Percentiles rank a stretch among this genome's conserved stretches.
Conservation (phyloP, 37 sponge, comb jelly and placozoan species). For the Aplysina aerophoba region DNA sequence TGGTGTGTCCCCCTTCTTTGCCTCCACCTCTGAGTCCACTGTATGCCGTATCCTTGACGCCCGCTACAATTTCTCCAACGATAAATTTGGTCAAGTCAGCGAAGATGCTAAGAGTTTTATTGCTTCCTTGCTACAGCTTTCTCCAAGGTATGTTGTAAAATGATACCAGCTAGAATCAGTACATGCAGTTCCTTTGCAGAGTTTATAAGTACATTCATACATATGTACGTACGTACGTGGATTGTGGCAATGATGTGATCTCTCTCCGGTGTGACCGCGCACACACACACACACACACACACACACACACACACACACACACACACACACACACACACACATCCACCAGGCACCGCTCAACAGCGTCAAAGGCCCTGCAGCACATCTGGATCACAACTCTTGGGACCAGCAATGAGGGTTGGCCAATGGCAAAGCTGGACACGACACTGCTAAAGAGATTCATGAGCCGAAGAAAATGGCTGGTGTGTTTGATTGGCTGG, state of each 20-base stretch:
- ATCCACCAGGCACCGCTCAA: background rate
- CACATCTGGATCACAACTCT: too few relatives aligned
- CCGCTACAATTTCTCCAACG: slow-evolving; percentile 45
- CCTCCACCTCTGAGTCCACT: slow-evolving; percentile 43
- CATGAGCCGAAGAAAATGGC: background rate
- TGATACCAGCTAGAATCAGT: background rate
- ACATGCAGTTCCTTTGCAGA: background rate
- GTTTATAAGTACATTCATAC: background rate
- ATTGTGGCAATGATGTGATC: background rate
- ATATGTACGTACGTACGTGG: background rate
- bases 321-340: slow-evolving; percentile 41
- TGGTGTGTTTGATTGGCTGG: background rate
- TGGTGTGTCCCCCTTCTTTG: slow-evolving; percentile 83
- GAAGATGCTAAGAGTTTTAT: background rate
- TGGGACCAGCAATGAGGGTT: background rate
- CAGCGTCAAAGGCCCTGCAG: background rate
- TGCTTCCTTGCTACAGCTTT: background rate
- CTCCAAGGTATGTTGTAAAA: background rate
- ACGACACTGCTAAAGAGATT: background rate
- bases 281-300: slow-evolving; percentile 54
- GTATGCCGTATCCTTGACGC: slow-evolving; percentile 51
- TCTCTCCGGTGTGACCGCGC: slow-evolving; percentile 9
- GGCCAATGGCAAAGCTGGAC: background rate
- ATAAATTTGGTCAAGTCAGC: background rate
- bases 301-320: slow-evolving; percentile 56